These are phyloP conservation scores for Sinella curviseta DNA, from an alignment of 1,140 invertebrate genomes.

Conservation along the genomic window DNA sequence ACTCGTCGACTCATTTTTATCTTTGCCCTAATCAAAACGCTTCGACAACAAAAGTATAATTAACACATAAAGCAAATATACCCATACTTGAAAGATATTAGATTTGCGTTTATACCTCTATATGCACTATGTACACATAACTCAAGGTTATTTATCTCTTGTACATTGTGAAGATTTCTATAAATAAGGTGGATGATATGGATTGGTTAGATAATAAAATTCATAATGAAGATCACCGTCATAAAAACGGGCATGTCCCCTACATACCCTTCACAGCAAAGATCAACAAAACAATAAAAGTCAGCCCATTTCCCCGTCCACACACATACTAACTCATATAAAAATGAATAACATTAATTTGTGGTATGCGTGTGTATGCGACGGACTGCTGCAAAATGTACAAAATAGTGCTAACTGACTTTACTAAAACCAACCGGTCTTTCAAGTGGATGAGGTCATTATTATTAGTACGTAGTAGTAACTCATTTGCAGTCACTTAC, in stretches of 20 bases:
- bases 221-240: background rate
- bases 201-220: no score
- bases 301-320: background rate
- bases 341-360: background rate
- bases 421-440: conserved; percentile 16
- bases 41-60: background rate
- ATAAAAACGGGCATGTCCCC: background rate
- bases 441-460: conserved; percentile 13
- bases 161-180: no score
- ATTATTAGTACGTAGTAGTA: background rate
- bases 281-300: background rate
- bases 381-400: background rate
- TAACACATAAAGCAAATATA: background rate
- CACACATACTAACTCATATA: no score
- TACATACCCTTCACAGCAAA: background rate
- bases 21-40: background rate
- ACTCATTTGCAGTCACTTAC: no score
- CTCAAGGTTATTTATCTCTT: background rate
- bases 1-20: background rate
- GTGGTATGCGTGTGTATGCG: background rate
- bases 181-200: no score
- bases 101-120: no score
- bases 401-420: no score
- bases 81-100: background rate
- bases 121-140: background rate